These are phyloP conservation scores for Micoletzkya japonica DNA, from an alignment of 2,888 invertebrate species.

Conservation along the genomic window DNA sequence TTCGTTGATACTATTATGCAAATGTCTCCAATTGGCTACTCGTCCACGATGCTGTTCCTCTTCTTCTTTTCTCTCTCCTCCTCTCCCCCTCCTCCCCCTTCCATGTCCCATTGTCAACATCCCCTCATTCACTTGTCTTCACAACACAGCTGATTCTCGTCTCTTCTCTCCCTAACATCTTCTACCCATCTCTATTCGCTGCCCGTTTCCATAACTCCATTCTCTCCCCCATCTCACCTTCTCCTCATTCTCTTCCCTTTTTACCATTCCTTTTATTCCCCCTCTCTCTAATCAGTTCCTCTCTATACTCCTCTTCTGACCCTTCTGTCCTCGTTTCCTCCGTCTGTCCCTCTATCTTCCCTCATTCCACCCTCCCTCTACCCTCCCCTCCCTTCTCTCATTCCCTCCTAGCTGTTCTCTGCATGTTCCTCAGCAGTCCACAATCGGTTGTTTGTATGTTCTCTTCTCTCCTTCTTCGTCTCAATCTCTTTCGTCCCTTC, in stretches of 20 bases:
- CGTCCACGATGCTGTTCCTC: not conserved
- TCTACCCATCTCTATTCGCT: not conserved
- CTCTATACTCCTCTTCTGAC: not conserved
- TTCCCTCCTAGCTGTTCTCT: not conserved
- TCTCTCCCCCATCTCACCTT: constrained; percentile 6
- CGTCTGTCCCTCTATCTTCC: not conserved
- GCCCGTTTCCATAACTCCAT: not conserved
- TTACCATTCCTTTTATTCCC: not conserved
- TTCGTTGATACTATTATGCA: no score
- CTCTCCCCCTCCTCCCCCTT: not conserved
- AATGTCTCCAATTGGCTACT: no score
- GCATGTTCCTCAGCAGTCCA: not conserved
- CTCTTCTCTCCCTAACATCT: not conserved
- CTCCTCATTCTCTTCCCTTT: not conserved
- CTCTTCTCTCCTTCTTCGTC: constrained; percentile 15
- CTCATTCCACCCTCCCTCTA: not conserved
- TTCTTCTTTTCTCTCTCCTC: not conserved
- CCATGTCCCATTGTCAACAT: not conserved
- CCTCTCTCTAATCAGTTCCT: not conserved
- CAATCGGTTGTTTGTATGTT: constrained; percentile 7
- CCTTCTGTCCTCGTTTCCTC: not conserved
- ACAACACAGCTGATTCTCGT: not conserved
- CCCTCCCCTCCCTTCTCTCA: not conserved
- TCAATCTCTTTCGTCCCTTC: constrained; percentile 11
- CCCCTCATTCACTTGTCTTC: not conserved